Evolutionary conservation across 2,888 invertebrate species (phyloP).

Genomic region (Gari tellinella): DNA sequence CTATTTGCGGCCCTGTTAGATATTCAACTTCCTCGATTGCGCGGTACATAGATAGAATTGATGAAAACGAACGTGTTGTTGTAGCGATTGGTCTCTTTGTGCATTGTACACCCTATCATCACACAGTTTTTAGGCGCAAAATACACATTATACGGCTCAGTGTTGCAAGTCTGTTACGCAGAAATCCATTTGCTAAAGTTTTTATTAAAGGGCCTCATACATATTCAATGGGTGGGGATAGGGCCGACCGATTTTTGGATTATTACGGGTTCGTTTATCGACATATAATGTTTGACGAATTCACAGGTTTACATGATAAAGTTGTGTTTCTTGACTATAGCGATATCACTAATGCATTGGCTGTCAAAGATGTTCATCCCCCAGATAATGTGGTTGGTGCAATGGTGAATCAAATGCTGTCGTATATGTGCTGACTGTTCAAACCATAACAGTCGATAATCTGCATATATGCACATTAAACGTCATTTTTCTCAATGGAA

Average conservation of each 20-base stretch:
- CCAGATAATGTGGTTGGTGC: neutral
- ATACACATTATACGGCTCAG: conserved; percentile 11
- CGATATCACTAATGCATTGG: conserved; percentile 23
- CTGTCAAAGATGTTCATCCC: conserved; percentile 6
- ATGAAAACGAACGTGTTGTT: conserved; percentile 8
- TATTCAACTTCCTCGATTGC: neutral
- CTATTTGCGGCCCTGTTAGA: neutral
- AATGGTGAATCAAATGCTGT: conserved; percentile 38
- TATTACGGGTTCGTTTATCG: conserved; percentile 18
- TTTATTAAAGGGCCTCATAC: conserved; percentile 16
- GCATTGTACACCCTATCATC: conserved; percentile 23
- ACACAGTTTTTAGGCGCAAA: conserved; percentile 6
- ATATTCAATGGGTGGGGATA: neutral
- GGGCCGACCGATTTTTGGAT: conserved; percentile 2
- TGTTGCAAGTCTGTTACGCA: conserved; percentile 11
- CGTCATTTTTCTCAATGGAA: too few species aligned
- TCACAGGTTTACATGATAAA: conserved; percentile 26
- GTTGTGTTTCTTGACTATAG: conserved; percentile 20
- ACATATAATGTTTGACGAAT: conserved; percentile 17
- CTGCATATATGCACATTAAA: too few species aligned
- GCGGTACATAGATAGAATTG: conserved; percentile 1
- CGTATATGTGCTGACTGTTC: conserved; percentile 19
- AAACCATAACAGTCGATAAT: too few species aligned
- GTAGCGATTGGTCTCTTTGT: conserved; percentile 21
- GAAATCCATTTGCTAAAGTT: conserved; percentile 10